Base-by-base conservation (phyloP, 2,113 vertebrate genomes). In the Ptilorrhoa leucosticta region DNA sequence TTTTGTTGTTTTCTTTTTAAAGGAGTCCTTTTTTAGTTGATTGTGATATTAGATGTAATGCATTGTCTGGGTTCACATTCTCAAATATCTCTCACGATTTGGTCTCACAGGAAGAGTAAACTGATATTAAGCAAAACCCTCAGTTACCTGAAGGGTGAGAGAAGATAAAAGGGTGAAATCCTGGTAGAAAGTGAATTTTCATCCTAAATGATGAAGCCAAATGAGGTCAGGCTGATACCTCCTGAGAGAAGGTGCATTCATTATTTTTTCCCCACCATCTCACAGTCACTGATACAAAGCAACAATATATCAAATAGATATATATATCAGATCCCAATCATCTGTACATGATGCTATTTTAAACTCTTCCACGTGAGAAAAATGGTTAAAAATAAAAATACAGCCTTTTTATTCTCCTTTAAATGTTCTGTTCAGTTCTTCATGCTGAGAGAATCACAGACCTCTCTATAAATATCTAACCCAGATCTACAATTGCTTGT, bases 391-490 rank as follows among this genome's bases (percentile, higher is more conserved):
- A 97, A 97, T 97, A 97, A 97, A 94, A 96, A 96, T 35, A 77
- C 47, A 57, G 93, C 71, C 40, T 91, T 61, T 93, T 93, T 73
- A 75, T 85, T 93, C 72, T 96, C 93, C 51, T 92, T 93, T 89
- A 96, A 93, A 97, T 79, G 83, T 83, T 97, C 96, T 93, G 70
- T 93, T 97, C 73, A 92, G 76, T 95, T 95, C 94, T 96, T 89
- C 92, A 56, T 58, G 77, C 94, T 94, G 96, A 96, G 87, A 93
- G 92, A 96, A 94, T 91, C 53, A 64, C 80, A 82, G 96, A 96
- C 86, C 96, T 39, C 7, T 91, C 97, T 98, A 98, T 97, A 96
- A 98, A 97, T 98, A 98, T 97, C 97, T 97, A 98, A 97, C 97
- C 97, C 96, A 98, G 96, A 98, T 98, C 90, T 89, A 82, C 57